A percentile compares a stretch with the other conserved stretches of the same genome.
Conservation (phyloP, 2,797 vertebrate genomes). For the Falco novaeseelandiae region DNA sequence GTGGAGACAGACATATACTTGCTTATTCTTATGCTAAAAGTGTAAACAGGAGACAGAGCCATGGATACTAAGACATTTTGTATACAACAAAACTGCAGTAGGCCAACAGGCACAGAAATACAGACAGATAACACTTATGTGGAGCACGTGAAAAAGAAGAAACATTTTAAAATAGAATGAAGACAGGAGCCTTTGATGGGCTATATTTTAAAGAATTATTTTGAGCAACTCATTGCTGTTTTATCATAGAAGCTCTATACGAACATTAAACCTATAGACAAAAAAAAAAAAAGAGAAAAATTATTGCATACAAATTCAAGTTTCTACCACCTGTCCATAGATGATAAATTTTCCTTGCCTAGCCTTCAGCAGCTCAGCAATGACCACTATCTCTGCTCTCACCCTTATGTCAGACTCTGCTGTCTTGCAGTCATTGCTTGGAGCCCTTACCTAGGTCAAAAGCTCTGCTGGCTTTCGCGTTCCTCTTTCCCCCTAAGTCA, state of each 20-base stretch:
- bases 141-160: background rate
- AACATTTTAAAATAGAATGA: background rate
- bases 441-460: slow-evolving; percentile 17
- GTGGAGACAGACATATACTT: background rate
- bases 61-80: background rate
- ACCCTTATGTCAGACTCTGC: background rate
- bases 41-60: background rate
- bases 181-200: background rate
- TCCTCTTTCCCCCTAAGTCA: background rate
- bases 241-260: background rate
- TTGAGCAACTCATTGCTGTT: background rate
- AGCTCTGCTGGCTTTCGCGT: background rate
- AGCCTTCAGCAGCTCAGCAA: background rate
- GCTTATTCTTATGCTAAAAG: background rate
- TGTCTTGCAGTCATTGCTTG: background rate
- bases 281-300: background rate
- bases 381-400: background rate
- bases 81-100: background rate
- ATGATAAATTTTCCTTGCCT: background rate
- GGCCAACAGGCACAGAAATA: background rate
- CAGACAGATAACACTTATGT: background rate
- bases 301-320: background rate
- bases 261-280: background rate
- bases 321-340: background rate
- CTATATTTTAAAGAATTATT: background rate